A percentile compares a stretch with the other conserved stretches of the same genome.
phyloP scores from a whole-genome alignment of 37 sponge, comb jelly and placozoan genomes.

The Sycon ciliatum region DNA sequence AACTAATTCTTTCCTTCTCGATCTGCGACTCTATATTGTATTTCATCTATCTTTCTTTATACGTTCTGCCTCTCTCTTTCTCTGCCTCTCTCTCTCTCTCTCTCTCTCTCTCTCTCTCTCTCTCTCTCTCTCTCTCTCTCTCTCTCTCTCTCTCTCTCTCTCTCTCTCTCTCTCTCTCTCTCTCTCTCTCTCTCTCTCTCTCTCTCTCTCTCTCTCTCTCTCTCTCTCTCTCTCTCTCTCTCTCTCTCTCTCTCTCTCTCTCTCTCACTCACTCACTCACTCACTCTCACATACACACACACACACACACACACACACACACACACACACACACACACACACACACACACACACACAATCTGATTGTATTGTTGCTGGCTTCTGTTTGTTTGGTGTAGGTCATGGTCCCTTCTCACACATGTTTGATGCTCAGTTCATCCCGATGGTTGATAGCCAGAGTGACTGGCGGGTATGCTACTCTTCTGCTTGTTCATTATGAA shows the following conservation, averaged over 20 bases:
- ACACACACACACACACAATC: no score
- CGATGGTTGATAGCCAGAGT: conserved; percentile 23
- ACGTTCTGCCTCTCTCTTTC: not conserved
- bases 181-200: no score
- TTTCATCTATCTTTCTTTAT: not conserved
- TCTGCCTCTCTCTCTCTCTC: not conserved
- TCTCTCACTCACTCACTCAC: not conserved
- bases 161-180: no score
- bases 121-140: no score
- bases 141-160: no score
- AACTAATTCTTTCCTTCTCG: not conserved
- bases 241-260: no score
- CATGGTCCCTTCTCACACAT: conserved; percentile 94
- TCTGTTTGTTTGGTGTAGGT: conserved; percentile 41
- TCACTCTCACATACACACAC: no score
- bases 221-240: no score
- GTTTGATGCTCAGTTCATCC: conserved; percentile 79
- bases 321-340: not conserved
- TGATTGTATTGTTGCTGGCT: no score
- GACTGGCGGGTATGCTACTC: conserved; percentile 40
- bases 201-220: no score
- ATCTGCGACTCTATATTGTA: not conserved
- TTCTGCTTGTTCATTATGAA: no score
- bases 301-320: not conserved
- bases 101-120: no score